Evolutionary conservation across 2,888 invertebrate species (phyloP), one percentile per base, ranked within the genome.

Genomic region (Agrochola macilenta): DNA sequence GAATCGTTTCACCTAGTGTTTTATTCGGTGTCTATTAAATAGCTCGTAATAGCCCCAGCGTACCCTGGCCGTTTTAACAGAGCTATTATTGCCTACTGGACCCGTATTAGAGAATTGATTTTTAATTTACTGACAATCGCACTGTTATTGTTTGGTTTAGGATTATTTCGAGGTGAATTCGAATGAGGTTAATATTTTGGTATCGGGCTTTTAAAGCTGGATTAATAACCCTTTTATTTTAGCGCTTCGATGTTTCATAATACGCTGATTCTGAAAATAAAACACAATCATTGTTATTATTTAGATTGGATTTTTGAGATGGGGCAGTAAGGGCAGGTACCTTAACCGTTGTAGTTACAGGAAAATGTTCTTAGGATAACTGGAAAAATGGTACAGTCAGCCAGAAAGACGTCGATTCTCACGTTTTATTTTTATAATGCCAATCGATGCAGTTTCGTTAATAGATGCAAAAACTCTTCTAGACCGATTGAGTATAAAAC

Each of bases 11-110:
- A 86, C 87, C 87, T 90, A 90, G 90, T 88, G 79, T 92, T 93
- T 93, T 92, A 93, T 92, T 91, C 87, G 85, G 79, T 86, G 87
- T 89, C 91, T 91, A 92, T 92, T 91, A 90, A 91, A 90, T 82
- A 87, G 81, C 80, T 75, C 82, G 83, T 90, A 89, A 91, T 89
- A 86, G 89, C 74, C 79, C 83, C 86, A 89, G 90, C 89, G 89
- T 83, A 78, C 84, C 70, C 76, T 68, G 61, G 66, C 43, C 73
- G 69, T 80, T 84, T 82, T 76, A 87, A 82, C 82, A 84, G 52
- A 7, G 49, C 64, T 79, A 78, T 84, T 82, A 87, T 81, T 77
- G 84, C 81, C 69, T 17, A 79, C 78, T 68, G 78, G 69, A 75
- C 74, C 71, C 74, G 57, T 76, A 79, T 78, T 63, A 78, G 75